Conservation (phyloP, 2,888 invertebrate species). For the Galerucella nymphaeae region DNA sequence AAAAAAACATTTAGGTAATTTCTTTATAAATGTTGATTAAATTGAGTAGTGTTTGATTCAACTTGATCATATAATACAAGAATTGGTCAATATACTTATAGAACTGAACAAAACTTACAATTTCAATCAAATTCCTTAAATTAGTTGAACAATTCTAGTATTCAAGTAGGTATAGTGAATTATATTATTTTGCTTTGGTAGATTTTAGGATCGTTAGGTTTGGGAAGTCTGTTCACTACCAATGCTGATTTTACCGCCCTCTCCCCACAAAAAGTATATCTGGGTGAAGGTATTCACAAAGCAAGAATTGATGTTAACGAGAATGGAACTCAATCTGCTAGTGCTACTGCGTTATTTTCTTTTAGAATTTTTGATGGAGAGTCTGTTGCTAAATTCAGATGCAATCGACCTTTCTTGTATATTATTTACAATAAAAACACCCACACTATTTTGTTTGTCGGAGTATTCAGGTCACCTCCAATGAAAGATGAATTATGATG, state of each 20-base stretch:
- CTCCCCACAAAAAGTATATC: constrained; percentile 63
- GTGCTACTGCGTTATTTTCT: constrained; percentile 85
- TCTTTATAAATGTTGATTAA: no score
- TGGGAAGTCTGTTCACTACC: constrained; percentile 68
- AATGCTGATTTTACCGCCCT: constrained; percentile 70
- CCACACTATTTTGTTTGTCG: constrained; percentile 76
- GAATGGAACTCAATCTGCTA: constrained; percentile 87
- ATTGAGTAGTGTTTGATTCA: background rate
- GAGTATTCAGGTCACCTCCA: constrained; percentile 56
- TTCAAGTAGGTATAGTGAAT: background rate
- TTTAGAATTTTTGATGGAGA: constrained; percentile 73
- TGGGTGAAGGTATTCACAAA: constrained; percentile 76
- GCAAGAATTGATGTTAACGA: constrained; percentile 87
- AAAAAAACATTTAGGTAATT: no score
- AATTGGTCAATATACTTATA: background rate
- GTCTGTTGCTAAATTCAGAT: constrained; percentile 76
- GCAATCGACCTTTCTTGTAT: constrained; percentile 88
- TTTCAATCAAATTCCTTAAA: background rate
- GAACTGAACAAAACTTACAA: background rate
- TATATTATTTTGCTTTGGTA: constrained; percentile 50
- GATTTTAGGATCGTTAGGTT: constrained; percentile 68
- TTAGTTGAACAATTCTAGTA: background rate
- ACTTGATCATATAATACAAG: background rate
- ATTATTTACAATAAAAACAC: constrained; percentile 78
- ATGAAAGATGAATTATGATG: background rate